Percentiles rank a stretch among this genome's conserved stretches.
These are phyloP conservation scores for Balanococcus diminutus DNA, from an alignment of 2,888 invertebrate genomes.

Conservation along the genomic window DNA sequence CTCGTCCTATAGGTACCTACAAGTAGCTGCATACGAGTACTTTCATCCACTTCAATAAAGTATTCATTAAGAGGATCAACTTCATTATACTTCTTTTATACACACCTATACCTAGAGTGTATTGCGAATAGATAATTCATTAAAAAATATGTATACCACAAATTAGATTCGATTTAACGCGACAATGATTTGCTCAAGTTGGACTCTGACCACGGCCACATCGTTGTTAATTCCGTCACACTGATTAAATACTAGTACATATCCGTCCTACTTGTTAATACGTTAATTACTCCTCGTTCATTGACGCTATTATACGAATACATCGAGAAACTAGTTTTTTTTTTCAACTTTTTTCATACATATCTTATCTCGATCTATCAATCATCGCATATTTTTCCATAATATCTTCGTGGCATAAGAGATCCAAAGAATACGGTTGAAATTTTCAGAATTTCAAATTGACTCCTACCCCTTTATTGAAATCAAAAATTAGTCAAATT, in stretches of 20 bases:
- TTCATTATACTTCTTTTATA: background rate
- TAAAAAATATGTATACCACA: background rate
- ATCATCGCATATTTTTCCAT: too few species aligned
- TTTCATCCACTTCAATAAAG: background rate
- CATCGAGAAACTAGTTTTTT: background rate
- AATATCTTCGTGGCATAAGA: too few species aligned
- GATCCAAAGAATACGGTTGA: too few species aligned
- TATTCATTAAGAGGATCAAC: background rate
- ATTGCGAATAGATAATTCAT: background rate
- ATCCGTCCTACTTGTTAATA: slow-evolving; percentile 5
- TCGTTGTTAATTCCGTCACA: background rate
- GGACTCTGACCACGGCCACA: background rate
- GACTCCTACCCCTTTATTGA: too few species aligned
- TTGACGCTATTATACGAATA: background rate
- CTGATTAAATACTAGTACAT: background rate
- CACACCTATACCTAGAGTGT: background rate
- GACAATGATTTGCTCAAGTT: background rate
- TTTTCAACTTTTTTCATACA: too few species aligned
- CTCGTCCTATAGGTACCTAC: background rate
- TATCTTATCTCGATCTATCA: too few species aligned
- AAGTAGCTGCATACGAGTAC: background rate
- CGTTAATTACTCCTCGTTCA: background rate
- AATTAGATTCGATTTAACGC: background rate
- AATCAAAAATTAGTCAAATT: too few species aligned
- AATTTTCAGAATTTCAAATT: too few species aligned